phyloP scores from a whole-genome alignment of 2,113 vertebrate species.

The Paralichthys olivaceus region DNA sequence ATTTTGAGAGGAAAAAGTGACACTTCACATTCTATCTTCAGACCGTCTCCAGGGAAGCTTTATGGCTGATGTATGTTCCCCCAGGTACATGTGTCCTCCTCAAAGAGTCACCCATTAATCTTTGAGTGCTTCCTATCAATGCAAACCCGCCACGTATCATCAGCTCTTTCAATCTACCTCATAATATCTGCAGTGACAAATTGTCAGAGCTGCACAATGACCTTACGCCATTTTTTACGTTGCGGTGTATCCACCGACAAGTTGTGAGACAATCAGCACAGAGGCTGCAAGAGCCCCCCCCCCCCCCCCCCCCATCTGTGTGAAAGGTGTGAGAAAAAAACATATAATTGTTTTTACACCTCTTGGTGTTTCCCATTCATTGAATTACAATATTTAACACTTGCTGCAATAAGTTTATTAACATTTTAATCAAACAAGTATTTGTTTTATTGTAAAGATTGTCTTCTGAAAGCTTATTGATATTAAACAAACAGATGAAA shows the following conservation, averaged over 20 bases:
- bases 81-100: conserved; percentile 61
- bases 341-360: too few relatives aligned
- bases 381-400: too few relatives aligned
- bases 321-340: neutral
- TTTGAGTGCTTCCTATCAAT: conserved; percentile 60
- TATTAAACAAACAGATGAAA: too few relatives aligned
- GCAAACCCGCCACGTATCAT: conserved; percentile 60
- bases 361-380: too few relatives aligned
- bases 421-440: too few relatives aligned
- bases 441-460: too few relatives aligned
- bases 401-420: too few relatives aligned
- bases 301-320: neutral
- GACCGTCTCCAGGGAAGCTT: conserved; percentile 47
- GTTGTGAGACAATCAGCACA: conserved; percentile 1
- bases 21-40: conserved; percentile 46
- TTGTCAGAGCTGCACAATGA: conserved; percentile 61
- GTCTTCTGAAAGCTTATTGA: too few relatives aligned
- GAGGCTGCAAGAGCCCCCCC: neutral
- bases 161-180: conserved; percentile 71
- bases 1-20: conserved; percentile 57
- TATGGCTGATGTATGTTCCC: conserved; percentile 58
- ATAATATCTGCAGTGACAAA: conserved; percentile 74
- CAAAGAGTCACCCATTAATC: conserved; percentile 71
- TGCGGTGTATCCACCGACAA: conserved; percentile 17
- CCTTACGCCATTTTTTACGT: conserved; percentile 56